These are phyloP conservation scores for Chymomyza costata DNA, from an alignment of 1,140 invertebrate species.

Conservation along the genomic window DNA sequence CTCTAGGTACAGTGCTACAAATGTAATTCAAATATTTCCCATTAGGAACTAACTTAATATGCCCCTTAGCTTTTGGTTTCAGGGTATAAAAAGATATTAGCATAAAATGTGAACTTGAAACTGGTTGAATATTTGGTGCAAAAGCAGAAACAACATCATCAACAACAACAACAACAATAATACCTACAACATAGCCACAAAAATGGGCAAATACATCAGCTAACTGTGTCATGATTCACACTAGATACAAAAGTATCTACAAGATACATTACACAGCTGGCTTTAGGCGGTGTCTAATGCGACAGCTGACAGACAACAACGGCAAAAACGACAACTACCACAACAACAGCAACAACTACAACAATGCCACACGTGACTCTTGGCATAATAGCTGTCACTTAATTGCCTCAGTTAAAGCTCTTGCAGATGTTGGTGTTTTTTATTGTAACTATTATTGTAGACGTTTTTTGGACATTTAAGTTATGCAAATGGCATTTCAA, in stretches of 20 bases:
- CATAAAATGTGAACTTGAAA: constrained; percentile 66
- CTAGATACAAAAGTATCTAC: no score
- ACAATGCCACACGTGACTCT: constrained; percentile 49
- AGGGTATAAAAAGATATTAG: constrained; percentile 49
- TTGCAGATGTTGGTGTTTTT: constrained; percentile 1
- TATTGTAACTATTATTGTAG: no score
- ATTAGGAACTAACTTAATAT: no score
- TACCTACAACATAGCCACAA: constrained; percentile 2
- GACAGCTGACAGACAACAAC: constrained; percentile 35
- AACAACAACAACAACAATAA: constrained; percentile 8
- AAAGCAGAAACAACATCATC: background rate
- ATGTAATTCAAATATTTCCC: no score
- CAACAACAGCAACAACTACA: constrained; percentile 5
- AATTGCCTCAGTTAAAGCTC: constrained; percentile 4
- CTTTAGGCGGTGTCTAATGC: constrained; percentile 28
- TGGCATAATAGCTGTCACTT: constrained; percentile 29
- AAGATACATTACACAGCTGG: constrained; percentile 31
- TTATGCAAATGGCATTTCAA: constrained; percentile 69
- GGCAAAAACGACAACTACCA: constrained; percentile 5
- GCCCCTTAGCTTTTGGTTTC: no score
- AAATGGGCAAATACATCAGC: constrained; percentile 5
- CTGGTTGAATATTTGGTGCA: constrained; percentile 23
- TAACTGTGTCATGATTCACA: constrained; percentile 62
- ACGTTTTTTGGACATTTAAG: constrained; percentile 13
- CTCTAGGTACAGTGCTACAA: no score